Evolutionary conservation across 2,888 invertebrate species (phyloP).

Genomic region (Mesorhabditis spiculigera): DNA sequence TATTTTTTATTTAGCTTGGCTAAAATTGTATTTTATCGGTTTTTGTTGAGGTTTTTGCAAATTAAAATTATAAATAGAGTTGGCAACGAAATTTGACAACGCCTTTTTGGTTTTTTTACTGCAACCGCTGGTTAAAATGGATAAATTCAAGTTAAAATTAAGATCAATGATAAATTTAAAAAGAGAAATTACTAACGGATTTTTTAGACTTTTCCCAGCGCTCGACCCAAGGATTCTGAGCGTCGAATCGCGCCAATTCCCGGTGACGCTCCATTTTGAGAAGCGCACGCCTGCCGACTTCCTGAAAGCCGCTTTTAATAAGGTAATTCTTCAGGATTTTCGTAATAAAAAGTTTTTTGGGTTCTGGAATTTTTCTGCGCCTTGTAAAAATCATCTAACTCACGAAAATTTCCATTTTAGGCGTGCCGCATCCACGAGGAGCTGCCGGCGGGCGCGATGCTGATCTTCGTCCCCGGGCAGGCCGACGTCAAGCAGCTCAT

Average conservation of each 20-base stretch:
- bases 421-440: constrained; percentile 75
- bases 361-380: not conserved
- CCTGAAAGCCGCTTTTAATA: constrained; percentile 79
- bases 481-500: constrained; percentile 78
- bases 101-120: no score
- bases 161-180: not conserved
- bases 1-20: no score
- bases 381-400: not conserved
- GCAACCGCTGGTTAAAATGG: no score
- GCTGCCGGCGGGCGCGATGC: constrained; percentile 83
- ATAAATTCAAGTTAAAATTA: no score
- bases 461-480: constrained; percentile 93
- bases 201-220: constrained; percentile 73
- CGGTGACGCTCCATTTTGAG: constrained; percentile 91
- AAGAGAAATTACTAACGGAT: not conserved
- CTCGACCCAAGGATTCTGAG: constrained; percentile 81
- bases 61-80: no score
- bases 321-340: constrained; percentile 62
- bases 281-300: constrained; percentile 80
- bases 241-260: constrained; percentile 84
- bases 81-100: no score
- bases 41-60: not conserved
- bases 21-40: not conserved
- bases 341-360: not conserved
- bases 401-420: constrained; percentile 9